Evolutionary conservation across 2,888 invertebrate species (phyloP), one percentile per base, ranked within the genome.

Genomic region (Alviniconcha strummeri): DNA sequence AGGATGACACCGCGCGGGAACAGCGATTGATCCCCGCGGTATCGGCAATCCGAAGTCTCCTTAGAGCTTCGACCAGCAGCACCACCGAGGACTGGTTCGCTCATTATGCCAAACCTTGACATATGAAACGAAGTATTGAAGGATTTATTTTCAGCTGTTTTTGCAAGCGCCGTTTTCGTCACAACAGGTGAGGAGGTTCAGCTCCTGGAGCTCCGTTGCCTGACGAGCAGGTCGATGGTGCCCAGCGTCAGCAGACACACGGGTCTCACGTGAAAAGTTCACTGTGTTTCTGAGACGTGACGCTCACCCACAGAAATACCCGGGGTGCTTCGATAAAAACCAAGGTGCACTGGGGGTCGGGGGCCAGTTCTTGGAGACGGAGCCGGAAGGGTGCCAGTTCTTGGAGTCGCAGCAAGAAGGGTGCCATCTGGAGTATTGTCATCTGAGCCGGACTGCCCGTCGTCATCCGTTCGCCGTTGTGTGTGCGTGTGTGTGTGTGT

Each of bases 351-450:
- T 19, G 76, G 0, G 76, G 19, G 9, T 36, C 57, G 76, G 76
- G 57, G 57, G 57, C 19, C 57, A 11, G 57, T 57, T 64, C 64
- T 64, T 77, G 56, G 76, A 77, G 76, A 19, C 8, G 19, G 19
- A 56, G n/a, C 76, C 76, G 9, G 57, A 77, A 77, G n/a, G 76
- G 76, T 77, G 76, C 57, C 57, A 77, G 57, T 77, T 57, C 57
- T 8, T n/a, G 57, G 57, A 77, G 76, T 77, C 19, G n/a, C 19
- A 77, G 57, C 57, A 56, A n/a, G 76, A 19, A 77, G 76, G 76
- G 76, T 57, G 76, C 57, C 76, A 55, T 57, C 57, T 13, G 76
- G 76, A 77, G 76, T 77, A 76, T 57, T 57, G 54, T 17, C 9
- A 9, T 6, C 55, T 55, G 55, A 36, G 36, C 36, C 36, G 36